Conservation (phyloP, 35 echinoderm and acorn worm genomes). For the Stichopus chloronotus region DNA sequence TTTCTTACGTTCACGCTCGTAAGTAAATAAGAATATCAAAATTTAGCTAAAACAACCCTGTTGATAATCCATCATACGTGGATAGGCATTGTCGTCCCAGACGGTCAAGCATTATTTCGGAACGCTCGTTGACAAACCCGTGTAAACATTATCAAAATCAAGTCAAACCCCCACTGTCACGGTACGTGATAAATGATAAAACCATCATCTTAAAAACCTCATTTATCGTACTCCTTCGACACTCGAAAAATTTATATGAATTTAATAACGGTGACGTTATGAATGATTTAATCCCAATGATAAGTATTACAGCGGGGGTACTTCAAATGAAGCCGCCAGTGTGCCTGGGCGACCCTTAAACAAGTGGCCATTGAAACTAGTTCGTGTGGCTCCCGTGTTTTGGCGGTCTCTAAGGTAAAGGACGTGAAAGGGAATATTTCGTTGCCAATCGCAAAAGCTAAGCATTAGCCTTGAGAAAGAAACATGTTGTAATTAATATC, state of each 20-base stretch:
- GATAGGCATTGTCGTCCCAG: neutral
- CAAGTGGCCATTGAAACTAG: slow-evolving; percentile 13
- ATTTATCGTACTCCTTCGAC: slow-evolving; percentile 31
- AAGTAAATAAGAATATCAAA: slow-evolving; percentile 26
- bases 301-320: slow-evolving; percentile 4
- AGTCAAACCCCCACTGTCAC: slow-evolving; percentile 24
- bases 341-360: slow-evolving; percentile 22
- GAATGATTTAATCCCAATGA: slow-evolving; percentile 52
- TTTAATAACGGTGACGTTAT: slow-evolving; percentile 49
- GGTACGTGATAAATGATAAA: slow-evolving; percentile 33
- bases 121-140: slow-evolving; percentile 33
- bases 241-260: slow-evolving; percentile 51
- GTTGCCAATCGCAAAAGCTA: neutral
- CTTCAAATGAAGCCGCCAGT: slow-evolving; percentile 27
- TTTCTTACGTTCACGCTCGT: neutral
- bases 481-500: slow-evolving; percentile 6
- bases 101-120: slow-evolving; percentile 44
- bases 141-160: slow-evolving; percentile 41
- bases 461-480: neutral
- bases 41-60: neutral
- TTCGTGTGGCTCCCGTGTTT: slow-evolving; percentile 29
- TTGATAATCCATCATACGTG: neutral
- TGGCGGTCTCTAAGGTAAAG: slow-evolving; percentile 16
- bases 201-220: slow-evolving; percentile 32
- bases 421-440: neutral